Percentiles rank a stretch among this genome's conserved stretches.
Evolutionary conservation across 2,113 vertebrate species (phyloP).

Genomic region (Dasyurus viverrinus): DNA sequence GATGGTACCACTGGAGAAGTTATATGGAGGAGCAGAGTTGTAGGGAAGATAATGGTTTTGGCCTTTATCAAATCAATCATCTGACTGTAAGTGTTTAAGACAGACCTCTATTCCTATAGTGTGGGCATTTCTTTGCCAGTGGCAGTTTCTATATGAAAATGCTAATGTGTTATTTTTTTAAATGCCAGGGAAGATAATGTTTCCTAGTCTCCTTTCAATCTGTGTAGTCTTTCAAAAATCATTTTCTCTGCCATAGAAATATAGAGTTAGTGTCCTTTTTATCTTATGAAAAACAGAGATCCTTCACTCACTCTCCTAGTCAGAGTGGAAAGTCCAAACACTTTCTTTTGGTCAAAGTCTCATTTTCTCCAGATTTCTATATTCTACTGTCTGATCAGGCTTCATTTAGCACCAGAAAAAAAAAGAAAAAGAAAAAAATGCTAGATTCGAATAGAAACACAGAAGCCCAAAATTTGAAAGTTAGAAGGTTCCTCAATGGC

Average conservation of each 20-base stretch:
- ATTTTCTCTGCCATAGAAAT: neutral
- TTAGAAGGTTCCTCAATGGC: neutral
- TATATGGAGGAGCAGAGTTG: neutral
- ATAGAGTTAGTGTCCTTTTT: neutral
- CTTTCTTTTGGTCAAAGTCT: neutral
- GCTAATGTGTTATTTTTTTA: neutral
- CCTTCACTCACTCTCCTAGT: neutral
- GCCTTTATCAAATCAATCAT: neutral
- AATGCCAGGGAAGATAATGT: conserved; percentile 5
- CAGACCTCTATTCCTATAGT: neutral
- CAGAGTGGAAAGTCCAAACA: neutral
- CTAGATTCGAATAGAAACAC: neutral
- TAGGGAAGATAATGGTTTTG: neutral
- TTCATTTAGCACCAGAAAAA: neutral
- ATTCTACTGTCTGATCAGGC: neutral
- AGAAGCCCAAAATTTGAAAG: neutral
- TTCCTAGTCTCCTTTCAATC: neutral
- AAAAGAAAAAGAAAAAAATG: neutral
- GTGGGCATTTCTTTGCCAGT: neutral
- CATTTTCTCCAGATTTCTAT: neutral
- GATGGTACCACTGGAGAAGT: neutral
- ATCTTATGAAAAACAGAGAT: neutral
- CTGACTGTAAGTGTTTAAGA: neutral
- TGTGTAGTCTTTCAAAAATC: neutral
- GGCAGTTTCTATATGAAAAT: neutral